Evolutionary conservation across 2,797 vertebrate species (phyloP).

Genomic region (Capromys pilorides): DNA sequence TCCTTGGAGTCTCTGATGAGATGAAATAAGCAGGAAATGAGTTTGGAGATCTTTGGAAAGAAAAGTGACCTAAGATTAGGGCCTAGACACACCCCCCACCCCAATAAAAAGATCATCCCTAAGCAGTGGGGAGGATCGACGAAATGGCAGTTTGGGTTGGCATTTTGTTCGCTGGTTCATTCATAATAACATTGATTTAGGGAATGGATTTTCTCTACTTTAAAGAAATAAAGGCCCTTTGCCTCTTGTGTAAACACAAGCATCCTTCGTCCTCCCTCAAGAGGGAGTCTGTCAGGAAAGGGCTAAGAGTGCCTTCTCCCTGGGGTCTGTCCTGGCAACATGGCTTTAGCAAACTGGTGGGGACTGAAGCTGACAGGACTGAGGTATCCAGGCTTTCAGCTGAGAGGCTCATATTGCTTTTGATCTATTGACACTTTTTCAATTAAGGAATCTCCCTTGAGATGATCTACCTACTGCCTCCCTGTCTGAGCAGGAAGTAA

Average conservation of each 20-base stretch:
- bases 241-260: not conserved
- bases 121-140: not conserved
- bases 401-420: constrained; percentile 58
- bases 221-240: not conserved
- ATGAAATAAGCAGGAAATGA: not conserved
- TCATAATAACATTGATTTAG: not conserved
- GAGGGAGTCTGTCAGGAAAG: not conserved
- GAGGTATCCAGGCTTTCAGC: constrained; percentile 17
- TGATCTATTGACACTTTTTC: constrained; percentile 73
- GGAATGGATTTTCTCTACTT: not conserved
- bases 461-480: constrained; percentile 66
- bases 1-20: not conserved
- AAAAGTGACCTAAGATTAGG: not conserved
- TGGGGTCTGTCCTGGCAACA: not conserved
- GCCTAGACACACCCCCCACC: not conserved
- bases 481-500: constrained; percentile 64
- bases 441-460: constrained; percentile 72
- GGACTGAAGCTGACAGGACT: not conserved
- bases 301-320: not conserved
- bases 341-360: not conserved
- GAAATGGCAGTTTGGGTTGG: not conserved
- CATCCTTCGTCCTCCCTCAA: not conserved
- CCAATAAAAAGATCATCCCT: not conserved
- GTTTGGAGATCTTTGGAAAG: not conserved
- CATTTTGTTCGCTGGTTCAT: not conserved